These are phyloP conservation scores for Tragelaphus buxtoni DNA, from an alignment of 2,113 vertebrate species.

Conservation along the genomic window DNA sequence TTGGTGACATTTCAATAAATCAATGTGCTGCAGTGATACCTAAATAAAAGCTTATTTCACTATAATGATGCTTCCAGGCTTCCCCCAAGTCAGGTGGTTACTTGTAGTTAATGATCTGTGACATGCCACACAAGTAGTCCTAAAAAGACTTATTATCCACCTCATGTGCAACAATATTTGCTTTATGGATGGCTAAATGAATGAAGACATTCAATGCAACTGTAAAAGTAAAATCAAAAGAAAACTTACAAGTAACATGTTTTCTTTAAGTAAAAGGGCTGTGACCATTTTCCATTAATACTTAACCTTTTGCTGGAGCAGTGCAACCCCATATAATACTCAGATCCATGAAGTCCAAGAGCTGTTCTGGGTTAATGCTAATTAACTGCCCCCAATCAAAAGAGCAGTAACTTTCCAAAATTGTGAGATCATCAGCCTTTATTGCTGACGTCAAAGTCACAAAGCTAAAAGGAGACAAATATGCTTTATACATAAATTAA, in stretches of 20 bases:
- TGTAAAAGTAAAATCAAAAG: conserved; percentile 92
- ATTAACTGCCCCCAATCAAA: conserved; percentile 79
- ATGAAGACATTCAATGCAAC: conserved; percentile 98
- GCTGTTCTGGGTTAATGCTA: conserved; percentile 81
- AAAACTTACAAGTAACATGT: conserved; percentile 90
- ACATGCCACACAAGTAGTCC: conserved; percentile 99
- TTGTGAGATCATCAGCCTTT: conserved; percentile 57
- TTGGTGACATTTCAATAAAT: conserved; percentile 90
- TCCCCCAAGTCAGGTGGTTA: conserved; percentile 94
- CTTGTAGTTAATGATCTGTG: conserved; percentile 96
- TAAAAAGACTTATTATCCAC: conserved; percentile 97
- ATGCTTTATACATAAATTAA: background rate
- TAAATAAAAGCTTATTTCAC: conserved; percentile 92
- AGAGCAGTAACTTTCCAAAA: conserved; percentile 70
- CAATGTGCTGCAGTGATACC: conserved; percentile 88
- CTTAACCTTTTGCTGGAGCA: conserved; percentile 89
- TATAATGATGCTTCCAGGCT: conserved; percentile 96
- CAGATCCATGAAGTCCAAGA: conserved; percentile 82
- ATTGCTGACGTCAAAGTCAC: conserved; percentile 59
- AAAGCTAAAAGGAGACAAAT: conserved; percentile 26
- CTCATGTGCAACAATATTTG: conserved; percentile 99
- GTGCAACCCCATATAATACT: conserved; percentile 81
- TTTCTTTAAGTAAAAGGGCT: conserved; percentile 86
- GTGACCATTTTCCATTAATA: conserved; percentile 91
- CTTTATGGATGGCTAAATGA: conserved; percentile 99